phyloP scores from a whole-genome alignment of 2,113 vertebrate species.

The Sinocyclocheilus anophthalmus region DNA sequence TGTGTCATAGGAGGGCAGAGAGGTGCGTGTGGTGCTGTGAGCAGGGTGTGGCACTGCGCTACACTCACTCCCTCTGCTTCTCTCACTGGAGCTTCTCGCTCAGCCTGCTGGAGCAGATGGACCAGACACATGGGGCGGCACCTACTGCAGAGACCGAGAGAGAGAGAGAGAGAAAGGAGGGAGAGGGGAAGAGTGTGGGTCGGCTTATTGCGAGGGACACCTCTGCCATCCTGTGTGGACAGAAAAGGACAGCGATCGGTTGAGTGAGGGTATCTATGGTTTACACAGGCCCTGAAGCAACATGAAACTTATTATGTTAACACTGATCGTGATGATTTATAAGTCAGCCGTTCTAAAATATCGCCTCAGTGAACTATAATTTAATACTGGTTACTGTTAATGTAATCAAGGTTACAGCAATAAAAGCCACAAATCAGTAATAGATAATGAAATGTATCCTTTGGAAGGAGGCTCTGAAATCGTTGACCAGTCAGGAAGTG shows the following conservation, averaged over 20 bases:
- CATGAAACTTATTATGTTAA: neutral
- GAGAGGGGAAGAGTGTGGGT: conserved; percentile 19
- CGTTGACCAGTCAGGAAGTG: too few relatives aligned
- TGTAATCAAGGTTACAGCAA: neutral
- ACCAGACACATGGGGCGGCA: conserved; percentile 68
- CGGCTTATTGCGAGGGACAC: conserved; percentile 67
- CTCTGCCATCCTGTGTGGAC: conserved; percentile 50
- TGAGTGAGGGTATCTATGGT: neutral
- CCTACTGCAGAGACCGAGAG: conserved; percentile 55
- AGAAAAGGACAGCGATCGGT: neutral
- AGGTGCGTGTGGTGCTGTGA: conserved; percentile 10
- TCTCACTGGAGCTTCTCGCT: conserved; percentile 53
- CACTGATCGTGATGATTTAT: neutral
- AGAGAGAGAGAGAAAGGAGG: too few relatives aligned
- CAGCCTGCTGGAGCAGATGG: conserved; percentile 70
- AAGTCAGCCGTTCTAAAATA: neutral
- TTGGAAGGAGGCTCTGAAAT: neutral
- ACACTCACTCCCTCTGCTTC: neutral
- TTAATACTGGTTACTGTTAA: neutral
- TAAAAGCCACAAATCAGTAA: too few relatives aligned
- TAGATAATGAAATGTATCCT: neutral
- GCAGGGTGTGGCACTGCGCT: conserved; percentile 33
- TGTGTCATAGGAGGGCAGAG: neutral
- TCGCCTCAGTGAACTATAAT: neutral
- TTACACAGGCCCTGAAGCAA: neutral